These are phyloP conservation scores for Hepsetus odoe DNA, from an alignment of 2,113 vertebrate species.

Conservation along the genomic window DNA sequence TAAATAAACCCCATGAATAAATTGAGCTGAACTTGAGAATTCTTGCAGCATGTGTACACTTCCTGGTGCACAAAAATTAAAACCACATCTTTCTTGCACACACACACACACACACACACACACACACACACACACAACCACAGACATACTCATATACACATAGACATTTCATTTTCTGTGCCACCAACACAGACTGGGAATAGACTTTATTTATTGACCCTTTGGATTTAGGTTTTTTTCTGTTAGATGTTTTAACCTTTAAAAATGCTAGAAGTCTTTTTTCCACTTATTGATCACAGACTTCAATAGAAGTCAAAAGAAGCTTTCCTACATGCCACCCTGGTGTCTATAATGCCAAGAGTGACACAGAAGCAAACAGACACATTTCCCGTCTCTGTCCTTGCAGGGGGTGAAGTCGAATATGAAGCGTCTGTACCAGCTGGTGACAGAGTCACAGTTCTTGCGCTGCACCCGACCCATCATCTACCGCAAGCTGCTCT, in stretches of 20 bases:
- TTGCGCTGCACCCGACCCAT: conserved; percentile 72
- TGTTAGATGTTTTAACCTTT: conserved; percentile 12
- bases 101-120: conserved; percentile 23
- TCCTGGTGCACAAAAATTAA: neutral
- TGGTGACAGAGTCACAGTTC: conserved; percentile 82
- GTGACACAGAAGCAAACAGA: conserved; percentile 1
- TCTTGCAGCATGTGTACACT: neutral
- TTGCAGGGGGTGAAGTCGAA: conserved; percentile 88
- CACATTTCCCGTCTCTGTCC: conserved; percentile 18
- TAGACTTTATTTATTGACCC: conserved; percentile 18
- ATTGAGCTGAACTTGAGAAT: neutral
- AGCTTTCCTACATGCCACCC: conserved; percentile 11
- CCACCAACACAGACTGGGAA: conserved; percentile 1
- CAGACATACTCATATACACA: neutral
- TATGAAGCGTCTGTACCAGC: conserved; percentile 86
- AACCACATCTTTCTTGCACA: neutral
- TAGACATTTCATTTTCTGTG: neutral
- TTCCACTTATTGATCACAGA: conserved; percentile 36
- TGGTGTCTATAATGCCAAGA: conserved; percentile 27
- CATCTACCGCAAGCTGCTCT: conserved; percentile 84
- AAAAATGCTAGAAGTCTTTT: conserved; percentile 5
- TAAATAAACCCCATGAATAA: too few species aligned
- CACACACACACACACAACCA: neutral
- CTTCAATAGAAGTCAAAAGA: conserved; percentile 18
- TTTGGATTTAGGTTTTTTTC: conserved; percentile 37